Conservation (phyloP, 1,140 invertebrate species). For the Batillaria attramentaria region DNA sequence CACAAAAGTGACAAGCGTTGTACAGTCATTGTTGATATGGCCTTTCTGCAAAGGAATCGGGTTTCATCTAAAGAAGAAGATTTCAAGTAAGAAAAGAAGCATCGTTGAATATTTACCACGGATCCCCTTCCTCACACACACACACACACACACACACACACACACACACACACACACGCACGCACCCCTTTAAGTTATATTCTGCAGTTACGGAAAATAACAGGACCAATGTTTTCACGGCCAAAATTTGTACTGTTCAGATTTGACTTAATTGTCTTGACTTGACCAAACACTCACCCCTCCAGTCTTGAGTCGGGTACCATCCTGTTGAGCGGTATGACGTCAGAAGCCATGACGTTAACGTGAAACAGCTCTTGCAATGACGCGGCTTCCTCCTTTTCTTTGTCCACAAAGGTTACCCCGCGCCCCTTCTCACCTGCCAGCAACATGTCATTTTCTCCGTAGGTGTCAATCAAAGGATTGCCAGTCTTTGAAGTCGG, state of each 20-base stretch:
- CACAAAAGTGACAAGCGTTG: too few relatives aligned
- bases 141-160: background rate
- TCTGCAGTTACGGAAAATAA: background rate
- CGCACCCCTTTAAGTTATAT: background rate
- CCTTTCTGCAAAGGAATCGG: too few relatives aligned
- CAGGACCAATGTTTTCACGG: background rate
- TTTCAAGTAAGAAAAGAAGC: too few relatives aligned
- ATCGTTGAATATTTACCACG: too few relatives aligned
- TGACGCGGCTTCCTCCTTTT: constrained; percentile 36
- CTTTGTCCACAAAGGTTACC: constrained; percentile 42
- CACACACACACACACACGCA: background rate
- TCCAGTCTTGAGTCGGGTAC: constrained; percentile 54
- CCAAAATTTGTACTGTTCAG: background rate
- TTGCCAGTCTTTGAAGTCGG: constrained; percentile 38
- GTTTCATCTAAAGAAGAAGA: too few relatives aligned
- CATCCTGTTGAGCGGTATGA: constrained; percentile 53
- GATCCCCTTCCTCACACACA: too few relatives aligned
- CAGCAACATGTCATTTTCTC: constrained; percentile 41
- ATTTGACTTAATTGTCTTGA: background rate
- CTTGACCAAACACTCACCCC: constrained; percentile 40
- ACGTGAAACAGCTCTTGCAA: constrained; percentile 40
- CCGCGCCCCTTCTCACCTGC: constrained; percentile 52
- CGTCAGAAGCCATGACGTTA: constrained; percentile 53
- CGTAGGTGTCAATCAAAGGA: constrained; percentile 53
- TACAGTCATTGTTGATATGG: too few relatives aligned